phyloP scores from a whole-genome alignment of 2,888 invertebrate genomes.

The Dryomyza anilis region DNA sequence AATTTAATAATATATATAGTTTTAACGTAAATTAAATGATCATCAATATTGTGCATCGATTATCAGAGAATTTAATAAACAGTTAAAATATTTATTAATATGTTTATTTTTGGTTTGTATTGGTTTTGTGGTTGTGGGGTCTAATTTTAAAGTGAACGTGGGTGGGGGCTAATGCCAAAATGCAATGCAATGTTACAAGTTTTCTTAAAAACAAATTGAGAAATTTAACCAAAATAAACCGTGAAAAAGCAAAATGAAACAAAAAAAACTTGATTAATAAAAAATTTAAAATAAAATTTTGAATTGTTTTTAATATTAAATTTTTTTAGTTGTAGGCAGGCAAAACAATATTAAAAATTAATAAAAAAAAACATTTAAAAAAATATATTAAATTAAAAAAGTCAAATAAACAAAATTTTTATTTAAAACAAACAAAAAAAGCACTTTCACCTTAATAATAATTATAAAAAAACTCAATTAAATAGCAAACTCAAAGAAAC shows the following conservation, averaged over 20 bases:
- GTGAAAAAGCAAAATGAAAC: conserved; percentile 44
- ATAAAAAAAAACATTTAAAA: conserved; percentile 29
- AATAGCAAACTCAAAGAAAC: background rate
- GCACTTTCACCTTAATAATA: conserved; percentile 20
- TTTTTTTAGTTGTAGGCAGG: too few species aligned
- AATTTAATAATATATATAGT: conserved; percentile 30
- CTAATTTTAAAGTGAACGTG: background rate
- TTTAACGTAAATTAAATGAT: conserved; percentile 36
- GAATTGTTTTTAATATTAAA: background rate
- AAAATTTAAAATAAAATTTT: background rate
- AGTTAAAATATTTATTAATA: too few species aligned
- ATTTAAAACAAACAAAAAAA: conserved; percentile 5
- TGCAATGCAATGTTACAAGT: conserved; percentile 32
- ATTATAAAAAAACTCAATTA: background rate
- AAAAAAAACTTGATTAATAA: background rate
- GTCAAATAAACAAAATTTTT: conserved; percentile 7
- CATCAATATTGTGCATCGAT: conserved; percentile 15
- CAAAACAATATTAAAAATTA: conserved; percentile 19
- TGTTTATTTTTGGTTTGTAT: too few species aligned
- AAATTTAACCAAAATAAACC: background rate
- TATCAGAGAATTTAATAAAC: conserved; percentile 10
- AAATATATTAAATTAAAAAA: conserved; percentile 8
- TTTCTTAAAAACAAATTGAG: background rate
- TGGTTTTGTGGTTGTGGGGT: too few species aligned
- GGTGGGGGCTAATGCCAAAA: conserved; percentile 36